Percentiles rank a stretch among this genome's conserved stretches.
Evolutionary conservation across 2,797 vertebrate species (phyloP).

Genomic region (Pteronotus mesoamericanus): DNA sequence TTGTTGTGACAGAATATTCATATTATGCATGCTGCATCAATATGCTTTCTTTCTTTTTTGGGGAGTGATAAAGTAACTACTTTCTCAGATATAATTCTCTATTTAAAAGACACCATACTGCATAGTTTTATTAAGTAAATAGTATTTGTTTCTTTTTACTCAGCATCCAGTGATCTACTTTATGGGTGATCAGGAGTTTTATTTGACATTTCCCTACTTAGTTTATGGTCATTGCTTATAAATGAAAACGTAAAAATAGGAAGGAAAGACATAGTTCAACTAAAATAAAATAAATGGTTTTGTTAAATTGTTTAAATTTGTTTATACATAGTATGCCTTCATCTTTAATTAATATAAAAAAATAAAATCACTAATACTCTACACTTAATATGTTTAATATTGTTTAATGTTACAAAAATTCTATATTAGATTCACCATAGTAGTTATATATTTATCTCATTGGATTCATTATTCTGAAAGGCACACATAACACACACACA

Average conservation of each 20-base stretch:
- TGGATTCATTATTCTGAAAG: neutral
- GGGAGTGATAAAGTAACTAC: neutral
- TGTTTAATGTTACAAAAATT: constrained; percentile 4
- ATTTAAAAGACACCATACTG: neutral
- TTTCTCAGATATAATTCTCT: neutral
- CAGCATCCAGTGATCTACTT: neutral
- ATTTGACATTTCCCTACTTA: neutral
- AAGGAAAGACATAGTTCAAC: neutral
- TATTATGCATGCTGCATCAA: neutral
- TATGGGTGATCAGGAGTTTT: neutral
- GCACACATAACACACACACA: neutral
- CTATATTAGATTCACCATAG: neutral
- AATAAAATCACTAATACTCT: neutral
- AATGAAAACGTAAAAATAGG: neutral
- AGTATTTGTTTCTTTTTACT: neutral
- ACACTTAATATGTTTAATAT: neutral
- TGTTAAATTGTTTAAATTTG: neutral
- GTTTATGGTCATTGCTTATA: neutral
- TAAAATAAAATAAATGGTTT: neutral
- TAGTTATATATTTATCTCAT: neutral
- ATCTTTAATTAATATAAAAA: neutral
- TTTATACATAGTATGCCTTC: neutral
- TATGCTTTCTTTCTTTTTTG: neutral
- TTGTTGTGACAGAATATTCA: neutral
- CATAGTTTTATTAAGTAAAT: neutral